Evolutionary conservation across 2,113 vertebrate genomes (phyloP), one percentile per base, ranked within the genome.

Genomic region (Hippocampus zosterae): DNA sequence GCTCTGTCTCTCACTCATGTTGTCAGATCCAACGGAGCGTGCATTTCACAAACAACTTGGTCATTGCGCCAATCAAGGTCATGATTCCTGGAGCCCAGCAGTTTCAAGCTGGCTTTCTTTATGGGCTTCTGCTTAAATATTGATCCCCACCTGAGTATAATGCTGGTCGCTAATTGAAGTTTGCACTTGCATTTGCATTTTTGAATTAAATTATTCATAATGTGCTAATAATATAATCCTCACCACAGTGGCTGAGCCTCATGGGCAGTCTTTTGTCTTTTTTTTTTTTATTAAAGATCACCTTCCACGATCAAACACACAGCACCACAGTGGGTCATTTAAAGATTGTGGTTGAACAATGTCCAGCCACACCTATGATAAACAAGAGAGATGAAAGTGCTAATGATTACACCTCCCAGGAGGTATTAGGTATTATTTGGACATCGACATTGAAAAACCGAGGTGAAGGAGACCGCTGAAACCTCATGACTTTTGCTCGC

Each of bases 41-140:
- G 82, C 78, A 76, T 79, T 88, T 85, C 78, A 81, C 85, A 85
- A 87, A 88, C 85, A 89, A 90, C 85, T 87, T 90, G 86, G 87
- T 85, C 85, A 88, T 74, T 88, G 81, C 84, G 78, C 83, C 84
- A 84, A 79, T 84, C 87, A 87, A 90, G 86, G 87, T 89, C 87
- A 82, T 72, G 77, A 83, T 84, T 88, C 83, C 74, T 83, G 81
- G 76, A 85, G 76, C 79, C 70, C 19, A 46, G 53, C 27, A 6
- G 65, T 83, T 76, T 79, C 68, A n/a, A 74, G 12, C 72, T 13
- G 60, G 21, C 76, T 76, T 16, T 68, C 87, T 80, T 74, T 65
- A 70, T 60, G 82, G 81, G 81, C 78, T 77, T 57, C 76, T 86
- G 72, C 82, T 85, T 80, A 71, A 84, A 84, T 23, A 21, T 50